Evolutionary conservation across 2,113 vertebrate genomes (phyloP).

Genomic region (Lamprotornis superbus): DNA sequence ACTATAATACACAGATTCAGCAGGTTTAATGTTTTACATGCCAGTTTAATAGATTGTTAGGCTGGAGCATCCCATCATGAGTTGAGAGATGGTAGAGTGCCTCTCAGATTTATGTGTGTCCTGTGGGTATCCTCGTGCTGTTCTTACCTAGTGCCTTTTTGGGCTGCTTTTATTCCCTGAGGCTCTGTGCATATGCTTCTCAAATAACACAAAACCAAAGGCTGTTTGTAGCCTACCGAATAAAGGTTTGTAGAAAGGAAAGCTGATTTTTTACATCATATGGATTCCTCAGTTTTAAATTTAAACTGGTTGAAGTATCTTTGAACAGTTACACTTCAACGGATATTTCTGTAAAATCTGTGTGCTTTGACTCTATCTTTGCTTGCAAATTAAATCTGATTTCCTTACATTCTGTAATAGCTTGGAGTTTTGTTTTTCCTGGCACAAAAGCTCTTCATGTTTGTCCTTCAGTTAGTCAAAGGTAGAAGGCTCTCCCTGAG

Average conservation of each 20-base stretch:
- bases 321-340: background rate
- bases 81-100: background rate
- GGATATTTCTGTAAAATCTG: background rate
- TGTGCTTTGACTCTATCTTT: conserved; percentile 3
- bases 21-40: background rate
- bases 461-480: conserved; percentile 63
- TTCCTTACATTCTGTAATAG: conserved; percentile 56
- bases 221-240: background rate
- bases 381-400: conserved; percentile 57
- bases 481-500: conserved; percentile 56
- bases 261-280: background rate
- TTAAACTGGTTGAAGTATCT: background rate
- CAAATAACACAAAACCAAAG: background rate
- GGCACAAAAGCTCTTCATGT: conserved; percentile 37
- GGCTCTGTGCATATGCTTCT: background rate
- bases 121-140: background rate
- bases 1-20: background rate
- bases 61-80: background rate
- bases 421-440: conserved; percentile 66
- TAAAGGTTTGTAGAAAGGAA: background rate
- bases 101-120: background rate
- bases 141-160: background rate
- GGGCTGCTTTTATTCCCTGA: background rate
- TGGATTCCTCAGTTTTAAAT: background rate
- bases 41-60: background rate